Evolutionary conservation across 2,888 invertebrate species (phyloP), one percentile per base, ranked within the genome.

Genomic region (Cheilosia impressa): DNA sequence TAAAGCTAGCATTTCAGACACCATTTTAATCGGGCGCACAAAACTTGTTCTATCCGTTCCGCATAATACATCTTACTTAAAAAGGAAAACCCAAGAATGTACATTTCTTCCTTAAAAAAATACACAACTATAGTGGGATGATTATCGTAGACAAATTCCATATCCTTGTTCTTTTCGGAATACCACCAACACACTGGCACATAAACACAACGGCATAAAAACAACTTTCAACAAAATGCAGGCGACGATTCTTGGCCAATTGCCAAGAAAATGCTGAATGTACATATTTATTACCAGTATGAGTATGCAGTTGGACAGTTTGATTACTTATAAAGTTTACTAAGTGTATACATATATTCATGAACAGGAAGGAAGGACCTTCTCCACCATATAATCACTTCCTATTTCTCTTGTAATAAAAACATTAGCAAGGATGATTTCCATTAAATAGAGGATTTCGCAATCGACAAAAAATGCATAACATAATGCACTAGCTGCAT

Each of bases 211-310:
- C 10, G 24, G 43, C 19, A 62, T 55, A 38, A 34, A 57, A 15
- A 19, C 24, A 13, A 27, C 24, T 9, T 17, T 5, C 4, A 19
- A 43, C 24, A 31, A 34, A n/a, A 34, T 19, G 17, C n/a, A 17
- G 17, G 9, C 7, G n/a, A 76, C 58, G 52, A 53, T 60, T 22
- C 41, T 79, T 79, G 79, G 79, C 65, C 17, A 6, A 34, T 52
- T 58, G 57, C 79, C 79, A 79, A 43, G 52, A 52, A 65, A 72
- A 43, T 79, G 65, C 65, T 58, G 65, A 53, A 65, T 17, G 17
- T 71, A 57, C 6, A 27, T 57, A 63, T 72, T 50, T 55, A 41
- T 55, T 68, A 43, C 22, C 38, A 7, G 17, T 45, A 45, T 17
- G 6, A 27, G 55, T 63, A 24, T 71, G 63, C 41, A 71, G 27